Evolutionary conservation across 2,888 invertebrate genomes (phyloP).

Genomic region (Temnothorax rugatulus): DNA sequence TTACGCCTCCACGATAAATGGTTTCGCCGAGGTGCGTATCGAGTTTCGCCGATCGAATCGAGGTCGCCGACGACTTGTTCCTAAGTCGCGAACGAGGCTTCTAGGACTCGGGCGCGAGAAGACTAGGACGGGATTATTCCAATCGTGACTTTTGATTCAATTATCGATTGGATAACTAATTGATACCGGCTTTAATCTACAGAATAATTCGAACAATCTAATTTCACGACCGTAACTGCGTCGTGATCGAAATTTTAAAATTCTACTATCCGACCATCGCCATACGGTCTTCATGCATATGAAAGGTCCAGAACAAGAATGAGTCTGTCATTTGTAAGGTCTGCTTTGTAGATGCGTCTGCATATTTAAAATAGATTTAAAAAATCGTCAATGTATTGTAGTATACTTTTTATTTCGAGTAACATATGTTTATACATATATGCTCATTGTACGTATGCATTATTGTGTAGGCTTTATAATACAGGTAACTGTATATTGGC

Average conservation of each 20-base stretch:
- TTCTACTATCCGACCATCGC: not conserved
- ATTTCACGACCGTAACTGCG: not conserved
- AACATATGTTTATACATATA: not conserved
- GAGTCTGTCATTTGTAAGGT: not conserved
- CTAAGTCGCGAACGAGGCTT: slow-evolving; percentile 39
- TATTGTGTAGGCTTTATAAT: not conserved
- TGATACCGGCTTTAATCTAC: too few species aligned
- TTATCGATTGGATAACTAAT: not conserved
- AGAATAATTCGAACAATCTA: not conserved
- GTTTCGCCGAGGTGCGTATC: slow-evolving; percentile 28
- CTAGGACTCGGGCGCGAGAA: slow-evolving; percentile 29
- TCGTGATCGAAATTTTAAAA: not conserved
- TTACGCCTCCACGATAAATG: not conserved
- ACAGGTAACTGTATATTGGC: slow-evolving; percentile 33
- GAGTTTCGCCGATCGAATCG: slow-evolving; percentile 38
- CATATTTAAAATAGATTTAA: not conserved
- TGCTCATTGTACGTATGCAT: not conserved
- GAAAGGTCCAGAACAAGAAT: not conserved
- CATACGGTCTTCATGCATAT: not conserved
- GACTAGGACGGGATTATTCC: not conserved
- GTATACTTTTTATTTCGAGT: not conserved
- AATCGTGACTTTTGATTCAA: slow-evolving; percentile 14
- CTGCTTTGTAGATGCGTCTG: not conserved
- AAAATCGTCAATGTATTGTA: not conserved
- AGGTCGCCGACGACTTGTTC: slow-evolving; percentile 30